Conservation (phyloP, 2,888 invertebrate genomes). For the Drosophila austrosaltans region DNA sequence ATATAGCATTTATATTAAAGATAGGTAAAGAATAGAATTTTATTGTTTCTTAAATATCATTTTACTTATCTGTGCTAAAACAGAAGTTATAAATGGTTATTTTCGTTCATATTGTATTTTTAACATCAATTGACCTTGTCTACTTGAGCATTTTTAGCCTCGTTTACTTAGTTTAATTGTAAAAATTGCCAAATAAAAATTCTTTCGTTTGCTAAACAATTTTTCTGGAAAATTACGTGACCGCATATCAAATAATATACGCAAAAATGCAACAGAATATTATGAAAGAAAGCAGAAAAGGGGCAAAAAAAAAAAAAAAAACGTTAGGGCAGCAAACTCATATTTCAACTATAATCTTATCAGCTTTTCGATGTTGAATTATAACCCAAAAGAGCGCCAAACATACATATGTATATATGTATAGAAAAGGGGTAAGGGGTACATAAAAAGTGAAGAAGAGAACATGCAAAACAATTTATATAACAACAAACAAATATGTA, state of each 20-base stretch:
- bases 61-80: no score
- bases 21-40: no score
- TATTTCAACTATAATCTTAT: constrained; percentile 71
- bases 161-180: background rate
- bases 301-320: constrained; percentile 3
- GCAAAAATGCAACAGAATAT: constrained; percentile 34
- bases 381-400: constrained; percentile 45
- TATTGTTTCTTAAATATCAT: no score
- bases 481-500: constrained; percentile 30
- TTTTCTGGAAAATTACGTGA: constrained; percentile 4
- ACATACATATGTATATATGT: background rate
- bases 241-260: background rate
- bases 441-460: background rate
- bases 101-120: background rate
- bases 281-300: constrained; percentile 19
- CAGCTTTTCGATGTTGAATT: constrained; percentile 71
- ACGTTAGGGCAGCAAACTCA: constrained; percentile 48
- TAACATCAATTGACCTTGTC: background rate
- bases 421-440: background rate
- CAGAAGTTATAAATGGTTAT: no score
- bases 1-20: no score
- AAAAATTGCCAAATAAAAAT: background rate
- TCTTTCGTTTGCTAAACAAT: background rate
- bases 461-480: constrained; percentile 58
- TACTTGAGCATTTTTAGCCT: background rate